phyloP scores from a whole-genome alignment of 2,888 invertebrate species.

The Glyphotaelius pellucidus region DNA sequence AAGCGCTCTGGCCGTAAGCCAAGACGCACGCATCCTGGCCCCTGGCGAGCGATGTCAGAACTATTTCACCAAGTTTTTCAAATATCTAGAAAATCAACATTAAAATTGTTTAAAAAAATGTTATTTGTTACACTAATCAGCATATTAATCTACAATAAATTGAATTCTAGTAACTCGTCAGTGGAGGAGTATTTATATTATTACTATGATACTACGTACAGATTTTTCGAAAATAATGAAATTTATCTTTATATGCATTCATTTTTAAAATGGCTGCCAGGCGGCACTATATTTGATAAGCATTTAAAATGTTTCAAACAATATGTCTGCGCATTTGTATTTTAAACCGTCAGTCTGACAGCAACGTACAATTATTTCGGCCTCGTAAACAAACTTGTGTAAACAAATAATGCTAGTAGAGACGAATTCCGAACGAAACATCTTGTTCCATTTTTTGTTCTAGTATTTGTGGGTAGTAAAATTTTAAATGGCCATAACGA shows the following conservation, averaged over 20 bases:
- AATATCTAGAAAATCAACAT: slow-evolving; percentile 76
- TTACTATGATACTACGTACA: too few relatives aligned
- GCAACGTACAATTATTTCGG: not conserved
- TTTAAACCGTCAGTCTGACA: not conserved
- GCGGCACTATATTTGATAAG: not conserved
- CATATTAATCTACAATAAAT: too few relatives aligned
- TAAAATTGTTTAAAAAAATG: slow-evolving; percentile 3
- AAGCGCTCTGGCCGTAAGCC: slow-evolving; percentile 87
- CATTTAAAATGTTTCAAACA: not conserved
- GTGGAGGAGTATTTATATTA: too few relatives aligned
- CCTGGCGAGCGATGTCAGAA: slow-evolving; percentile 79
- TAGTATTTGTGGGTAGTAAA: too few relatives aligned
- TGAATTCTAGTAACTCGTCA: too few relatives aligned
- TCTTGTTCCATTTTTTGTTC: not conserved
- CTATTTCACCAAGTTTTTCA: slow-evolving; percentile 80
- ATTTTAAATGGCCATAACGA: too few relatives aligned
- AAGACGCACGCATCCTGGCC: slow-evolving; percentile 84
- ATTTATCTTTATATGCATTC: not conserved
- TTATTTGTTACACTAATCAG: too few relatives aligned
- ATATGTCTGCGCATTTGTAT: not conserved
- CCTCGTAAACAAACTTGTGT: not conserved
- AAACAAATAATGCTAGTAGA: not conserved
- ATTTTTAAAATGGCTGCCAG: not conserved
- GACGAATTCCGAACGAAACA: not conserved
- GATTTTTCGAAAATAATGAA: not conserved